Conservation (phyloP, 2,888 invertebrate species). For the Leptopilina drosophilae region DNA sequence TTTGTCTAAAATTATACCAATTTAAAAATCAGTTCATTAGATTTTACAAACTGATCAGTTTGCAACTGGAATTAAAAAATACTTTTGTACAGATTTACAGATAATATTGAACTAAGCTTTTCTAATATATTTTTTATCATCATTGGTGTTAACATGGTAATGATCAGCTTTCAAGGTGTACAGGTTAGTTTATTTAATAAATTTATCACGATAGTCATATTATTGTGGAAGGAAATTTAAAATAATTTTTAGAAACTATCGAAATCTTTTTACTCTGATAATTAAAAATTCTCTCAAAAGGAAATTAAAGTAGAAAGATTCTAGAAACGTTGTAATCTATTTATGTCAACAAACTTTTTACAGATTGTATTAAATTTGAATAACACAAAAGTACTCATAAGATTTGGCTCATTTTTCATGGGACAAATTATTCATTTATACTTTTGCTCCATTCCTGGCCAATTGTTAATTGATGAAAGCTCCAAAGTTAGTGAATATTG, state of each 20-base stretch:
- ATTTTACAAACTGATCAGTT: no score
- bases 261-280: no score
- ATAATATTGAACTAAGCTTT: neutral
- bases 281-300: no score
- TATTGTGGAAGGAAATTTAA: no score
- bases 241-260: no score
- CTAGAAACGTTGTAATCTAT: no score
- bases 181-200: neutral
- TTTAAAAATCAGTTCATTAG: no score
- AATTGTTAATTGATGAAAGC: neutral
- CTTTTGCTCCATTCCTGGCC: neutral
- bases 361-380: neutral
- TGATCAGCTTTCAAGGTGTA: constrained; percentile 1
- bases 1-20: no score
- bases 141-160: neutral
- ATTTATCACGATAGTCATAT: no score
- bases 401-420: neutral
- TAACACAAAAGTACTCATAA: neutral
- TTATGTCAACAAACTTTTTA: no score
- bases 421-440: constrained; percentile 9
- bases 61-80: no score
- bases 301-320: no score
- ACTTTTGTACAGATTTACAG: neutral
- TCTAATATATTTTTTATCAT: neutral
- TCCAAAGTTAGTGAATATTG: neutral